Base-by-base conservation (phyloP, 2,888 invertebrate genomes). In the Tetragonula carbonaria region DNA sequence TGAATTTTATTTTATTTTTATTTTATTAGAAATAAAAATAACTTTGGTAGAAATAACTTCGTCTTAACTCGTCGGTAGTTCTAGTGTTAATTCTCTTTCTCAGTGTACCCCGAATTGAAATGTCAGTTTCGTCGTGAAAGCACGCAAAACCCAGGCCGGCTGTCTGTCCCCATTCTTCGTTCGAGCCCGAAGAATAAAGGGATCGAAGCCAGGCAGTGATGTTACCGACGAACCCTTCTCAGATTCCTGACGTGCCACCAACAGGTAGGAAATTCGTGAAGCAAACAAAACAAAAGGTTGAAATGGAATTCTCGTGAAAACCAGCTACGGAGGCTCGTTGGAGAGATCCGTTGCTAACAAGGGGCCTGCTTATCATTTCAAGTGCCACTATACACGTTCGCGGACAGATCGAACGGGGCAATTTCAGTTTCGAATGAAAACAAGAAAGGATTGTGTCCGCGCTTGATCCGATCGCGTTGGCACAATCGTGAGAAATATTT, bases 331-430 rank as follows among this genome's bases (percentile, higher is more conserved):
- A 38, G 38, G 45, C 57, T 23, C 45, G 51, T 72, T 59, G 55
- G 68, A 62, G 70, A 73, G 74, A 79, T 84, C 66, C 85, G 62
- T 63, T 78, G 78, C 84, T 84, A 84, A 86, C 85, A 80, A 85
- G 84, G 78, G 62, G 28, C 51, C 75, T 28, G 74, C 80, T 84
- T 85, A 80, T 84, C 80, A 84, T 77, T 75, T 84, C 78, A 86
- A 86, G 80, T 80, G 80, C 76, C 68, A 67, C 50, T 63, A 57
- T n/a, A 45, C 23, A 67, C 67, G 75, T 82, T 82, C 65, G 74
- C 65, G 63, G 45, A 55, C 68, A 59, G 50, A 68, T 71, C 75
- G 65, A 71, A 57, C 71, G 28, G 28, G 74, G 67, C 65, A 33
- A 70, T 71, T 84, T 53, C 38, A 28, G 28, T 28, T 28, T 28